Base-by-base conservation (phyloP, 1,140 invertebrate genomes). In the Rhyzopertha dominica region DNA sequence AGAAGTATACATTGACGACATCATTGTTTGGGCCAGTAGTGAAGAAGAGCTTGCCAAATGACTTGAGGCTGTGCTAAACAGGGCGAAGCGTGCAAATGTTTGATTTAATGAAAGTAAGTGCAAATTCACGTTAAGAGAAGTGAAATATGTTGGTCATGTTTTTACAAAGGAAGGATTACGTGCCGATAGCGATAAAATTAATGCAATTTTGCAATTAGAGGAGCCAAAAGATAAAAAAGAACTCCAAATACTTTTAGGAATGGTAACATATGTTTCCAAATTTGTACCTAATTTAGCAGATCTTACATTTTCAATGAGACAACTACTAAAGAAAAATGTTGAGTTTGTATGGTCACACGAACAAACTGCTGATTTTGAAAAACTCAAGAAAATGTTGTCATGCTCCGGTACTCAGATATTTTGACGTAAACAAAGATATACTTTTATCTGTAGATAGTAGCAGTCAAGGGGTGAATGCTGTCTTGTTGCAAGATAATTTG, bases 211-310 rank as follows among this genome's bases (percentile, higher is more conserved):
- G 4, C 16, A 34, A 34, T 18, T 34, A 19, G 16, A 16, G 16
- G 22, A 19, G 17, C 31, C 31, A 34, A 4, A 34, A 16, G 22
- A 34, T 18, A 34, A 34, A 19, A 34, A 18, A 26, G n/a, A 7
- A 26, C 24, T 69, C 34, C 48, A 56, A 37, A 35, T 51, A 45
- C 56, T 65, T 38, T 39, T 64, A 29, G 65, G 59, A 8, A 51
- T 61, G 43, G 29, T 63, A 18, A 63, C 52, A 17, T 63, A 60
- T 45, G 26, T 60, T n/a, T n/a, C n/a, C n/a, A n/a, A n/a, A n/a
- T n/a, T n/a, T n/a, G n/a, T n/a, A n/a, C n/a, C n/a, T n/a, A n/a
- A n/a, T n/a, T n/a, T n/a, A n/a, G n/a, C n/a, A n/a, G n/a, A n/a
- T n/a, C n/a, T n/a, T n/a, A n/a, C n/a, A n/a, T n/a, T n/a, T n/a